phyloP scores from a whole-genome alignment of 2,113 vertebrate genomes.

The Leucosticte australis region DNA sequence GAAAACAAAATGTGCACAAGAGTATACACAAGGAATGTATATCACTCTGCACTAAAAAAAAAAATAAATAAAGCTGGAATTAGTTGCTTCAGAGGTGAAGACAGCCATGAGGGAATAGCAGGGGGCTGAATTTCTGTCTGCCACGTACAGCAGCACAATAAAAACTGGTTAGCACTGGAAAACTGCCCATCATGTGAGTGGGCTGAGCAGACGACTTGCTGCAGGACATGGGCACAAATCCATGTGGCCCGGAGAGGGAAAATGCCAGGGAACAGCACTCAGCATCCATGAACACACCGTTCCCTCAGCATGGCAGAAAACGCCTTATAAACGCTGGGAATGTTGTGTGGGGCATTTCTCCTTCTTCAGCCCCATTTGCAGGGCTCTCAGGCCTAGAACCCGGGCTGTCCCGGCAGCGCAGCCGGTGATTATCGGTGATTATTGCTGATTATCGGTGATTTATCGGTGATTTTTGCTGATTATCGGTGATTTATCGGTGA shows the following conservation, averaged over 20 bases:
- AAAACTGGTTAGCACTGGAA: not conserved
- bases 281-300: fast-evolving
- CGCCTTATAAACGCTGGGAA: not conserved
- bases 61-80: not conserved
- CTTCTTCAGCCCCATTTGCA: fast-evolving
- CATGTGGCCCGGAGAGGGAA: not conserved
- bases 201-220: not conserved
- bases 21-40: not conserved
- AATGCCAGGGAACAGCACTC: not conserved
- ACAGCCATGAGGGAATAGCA: not conserved
- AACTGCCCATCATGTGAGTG: not conserved
- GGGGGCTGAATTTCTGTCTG: not conserved
- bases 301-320: not conserved
- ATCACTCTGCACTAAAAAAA: not conserved
- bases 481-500: too few species aligned
- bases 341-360: fast-evolving
- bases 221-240: not conserved
- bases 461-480: too few species aligned
- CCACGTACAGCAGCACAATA: not conserved
- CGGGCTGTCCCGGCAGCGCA: not conserved
- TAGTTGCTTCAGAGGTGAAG: not conserved
- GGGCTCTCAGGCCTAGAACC: fast-evolving
- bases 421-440: not conserved
- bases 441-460: too few species aligned
- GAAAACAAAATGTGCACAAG: not conserved